Evolutionary conservation across 2,888 invertebrate species (phyloP).

Genomic region (Hirtodrosophila cameraria): DNA sequence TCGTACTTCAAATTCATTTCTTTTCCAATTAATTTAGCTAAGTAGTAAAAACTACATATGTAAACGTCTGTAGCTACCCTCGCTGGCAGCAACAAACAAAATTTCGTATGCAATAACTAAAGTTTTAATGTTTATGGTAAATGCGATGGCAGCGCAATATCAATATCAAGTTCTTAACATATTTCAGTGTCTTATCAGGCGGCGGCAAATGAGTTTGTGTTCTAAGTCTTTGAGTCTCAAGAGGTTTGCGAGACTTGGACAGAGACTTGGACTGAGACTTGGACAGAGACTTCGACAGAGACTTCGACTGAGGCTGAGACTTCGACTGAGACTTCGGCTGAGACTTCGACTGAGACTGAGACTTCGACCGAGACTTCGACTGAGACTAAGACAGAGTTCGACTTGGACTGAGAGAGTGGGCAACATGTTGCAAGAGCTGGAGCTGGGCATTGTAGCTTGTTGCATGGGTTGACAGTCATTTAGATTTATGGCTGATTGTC

Average conservation of each 20-base stretch:
- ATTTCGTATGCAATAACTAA: conserved; percentile 60
- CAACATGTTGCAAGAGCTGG: conserved; percentile 64
- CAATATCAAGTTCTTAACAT: conserved; percentile 79
- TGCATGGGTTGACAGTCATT: conserved; percentile 77
- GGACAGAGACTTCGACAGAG: too few species aligned
- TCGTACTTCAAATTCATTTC: too few species aligned
- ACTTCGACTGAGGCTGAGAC: too few species aligned
- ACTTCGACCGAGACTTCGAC: too few species aligned
- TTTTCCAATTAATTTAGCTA: not conserved
- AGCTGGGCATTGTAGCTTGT: conserved; percentile 63
- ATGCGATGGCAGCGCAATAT: conserved; percentile 73
- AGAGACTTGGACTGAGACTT: not conserved
- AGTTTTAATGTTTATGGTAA: conserved; percentile 71
- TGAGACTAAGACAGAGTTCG: conserved; percentile 2
- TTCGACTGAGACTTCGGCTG: too few species aligned
- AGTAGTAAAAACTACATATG: not conserved
- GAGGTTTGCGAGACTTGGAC: too few species aligned
- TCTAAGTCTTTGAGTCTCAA: not conserved
- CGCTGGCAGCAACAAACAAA: not conserved
- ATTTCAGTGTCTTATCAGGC: conserved; percentile 74
- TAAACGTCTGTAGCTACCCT: conserved; percentile 1
- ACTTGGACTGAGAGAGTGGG: conserved; percentile 27
- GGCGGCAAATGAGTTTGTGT: conserved; percentile 70
- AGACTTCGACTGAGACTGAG: not conserved
- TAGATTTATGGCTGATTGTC: conserved; percentile 80